phyloP scores from a whole-genome alignment of 2,888 invertebrate genomes.

The Caenorhabditis uteleia region DNA sequence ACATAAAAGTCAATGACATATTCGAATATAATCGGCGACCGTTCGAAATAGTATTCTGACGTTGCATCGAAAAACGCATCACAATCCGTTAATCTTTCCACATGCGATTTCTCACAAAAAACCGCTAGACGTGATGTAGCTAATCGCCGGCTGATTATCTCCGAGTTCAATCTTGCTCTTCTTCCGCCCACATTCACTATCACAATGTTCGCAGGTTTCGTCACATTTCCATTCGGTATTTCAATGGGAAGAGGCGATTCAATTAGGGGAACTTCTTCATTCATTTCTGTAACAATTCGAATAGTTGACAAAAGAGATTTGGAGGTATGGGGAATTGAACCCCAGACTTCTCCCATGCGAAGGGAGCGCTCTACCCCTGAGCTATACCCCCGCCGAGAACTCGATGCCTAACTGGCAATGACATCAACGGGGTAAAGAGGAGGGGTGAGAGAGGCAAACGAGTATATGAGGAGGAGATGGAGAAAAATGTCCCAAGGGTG shows the following conservation, averaged over 20 bases:
- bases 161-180: constrained; percentile 27
- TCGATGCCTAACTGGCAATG: no score
- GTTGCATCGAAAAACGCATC: constrained; percentile 63
- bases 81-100: constrained; percentile 61
- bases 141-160: constrained; percentile 33
- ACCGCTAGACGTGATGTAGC: constrained; percentile 52
- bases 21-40: constrained; percentile 65
- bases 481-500: no score
- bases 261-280: constrained; percentile 30
- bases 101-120: constrained; percentile 56
- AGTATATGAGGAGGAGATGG: no score
- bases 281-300: constrained; percentile 16
- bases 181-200: constrained; percentile 33
- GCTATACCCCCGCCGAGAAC: constrained; percentile 48
- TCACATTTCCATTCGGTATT: background rate
- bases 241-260: constrained; percentile 13
- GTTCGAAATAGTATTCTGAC: constrained; percentile 67
- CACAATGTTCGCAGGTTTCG: constrained; percentile 2
- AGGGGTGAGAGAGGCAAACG: no score
- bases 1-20: constrained; percentile 63
- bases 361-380: constrained; percentile 67
- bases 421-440: no score
- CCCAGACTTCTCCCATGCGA: constrained; percentile 66
- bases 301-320: no score
- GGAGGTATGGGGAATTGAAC: constrained; percentile 65